phyloP scores from a whole-genome alignment of 2,113 vertebrate species.

The Nannospalax galili region DNA sequence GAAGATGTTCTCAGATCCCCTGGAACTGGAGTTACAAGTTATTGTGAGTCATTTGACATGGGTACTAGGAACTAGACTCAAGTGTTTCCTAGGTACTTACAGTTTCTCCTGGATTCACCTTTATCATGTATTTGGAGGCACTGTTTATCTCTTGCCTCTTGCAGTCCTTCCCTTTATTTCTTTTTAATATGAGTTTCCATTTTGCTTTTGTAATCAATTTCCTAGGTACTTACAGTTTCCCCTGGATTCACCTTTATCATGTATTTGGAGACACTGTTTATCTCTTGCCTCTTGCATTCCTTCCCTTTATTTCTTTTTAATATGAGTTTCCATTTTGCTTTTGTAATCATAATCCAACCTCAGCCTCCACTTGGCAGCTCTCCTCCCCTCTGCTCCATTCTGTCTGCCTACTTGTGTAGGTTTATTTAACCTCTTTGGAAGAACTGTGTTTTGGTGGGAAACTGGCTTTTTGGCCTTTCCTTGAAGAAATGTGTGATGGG shows the following conservation, averaged over 20 bases:
- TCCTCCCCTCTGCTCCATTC: neutral
- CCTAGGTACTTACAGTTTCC: neutral
- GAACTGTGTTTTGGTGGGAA: neutral
- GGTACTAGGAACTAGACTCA: too few relatives aligned
- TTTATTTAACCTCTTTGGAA: slow-evolving; percentile 16
- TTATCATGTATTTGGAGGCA: neutral
- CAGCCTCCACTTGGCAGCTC: neutral
- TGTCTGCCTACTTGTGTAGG: neutral
- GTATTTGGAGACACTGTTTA: neutral
- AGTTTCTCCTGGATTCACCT: neutral
- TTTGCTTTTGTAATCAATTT: neutral
- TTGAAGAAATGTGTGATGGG: neutral
- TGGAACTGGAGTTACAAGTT: too few relatives aligned
- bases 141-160: neutral
- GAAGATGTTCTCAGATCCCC: too few relatives aligned
- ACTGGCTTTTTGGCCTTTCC: neutral
- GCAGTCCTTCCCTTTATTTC: neutral
- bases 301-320: neutral
- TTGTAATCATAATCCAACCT: neutral
- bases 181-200: neutral
- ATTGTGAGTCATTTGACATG: too few relatives aligned
- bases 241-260: neutral
- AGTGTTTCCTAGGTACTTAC: neutral
- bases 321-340: neutral
- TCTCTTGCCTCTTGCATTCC: neutral